Base-by-base conservation (phyloP, 2,797 vertebrate species). In the Columba guinea region DNA sequence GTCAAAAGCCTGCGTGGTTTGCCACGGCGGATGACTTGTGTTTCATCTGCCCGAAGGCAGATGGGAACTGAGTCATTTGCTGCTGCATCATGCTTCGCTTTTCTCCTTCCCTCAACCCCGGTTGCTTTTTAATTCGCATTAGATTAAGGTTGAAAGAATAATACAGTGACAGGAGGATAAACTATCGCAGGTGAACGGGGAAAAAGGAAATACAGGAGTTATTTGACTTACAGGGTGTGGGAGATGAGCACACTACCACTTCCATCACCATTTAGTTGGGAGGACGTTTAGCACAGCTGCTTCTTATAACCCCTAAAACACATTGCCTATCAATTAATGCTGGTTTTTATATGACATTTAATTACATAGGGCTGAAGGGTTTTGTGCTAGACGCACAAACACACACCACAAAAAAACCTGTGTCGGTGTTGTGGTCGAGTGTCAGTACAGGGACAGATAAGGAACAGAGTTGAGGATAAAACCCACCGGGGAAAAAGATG, bases 1-100 rank as follows among this genome's bases (percentile, higher is more conserved):
- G 96, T 90, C 94, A 95, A 5, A 92, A 92, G 70, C 56, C 73
- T 84, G 80, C 15, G 39, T 52, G 88, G 90, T 88, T 95, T 84
- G 81, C 48, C 77, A 84, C 81, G 21, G 46, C 11, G 9, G 56
- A 62, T 9, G 41, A 35, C 70, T 93, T 41, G 22, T 10, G 59
- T 46, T 59, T 86, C 93, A 87, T 51, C 87, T 90, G 89, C 91
- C 90, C 85, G 5, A 2, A 37, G 92, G 73, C 86, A 95, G 96
- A 92, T 84, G 88, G 79, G 90, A 27, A 19, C 88, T 78, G 96
- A 96, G 64, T 96, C 96, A 81, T 49, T 92, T 84, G 88, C 86
- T 94, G 92, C 92, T 70, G 88, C 88, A 65, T 70, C 83, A 12
- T n/a, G 24, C 23, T 49, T 62, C 24, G 63, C 64, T 62, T 30